These are phyloP conservation scores for Bostrychus sinensis DNA, from an alignment of 2,113 vertebrate genomes.

Conservation along the genomic window DNA sequence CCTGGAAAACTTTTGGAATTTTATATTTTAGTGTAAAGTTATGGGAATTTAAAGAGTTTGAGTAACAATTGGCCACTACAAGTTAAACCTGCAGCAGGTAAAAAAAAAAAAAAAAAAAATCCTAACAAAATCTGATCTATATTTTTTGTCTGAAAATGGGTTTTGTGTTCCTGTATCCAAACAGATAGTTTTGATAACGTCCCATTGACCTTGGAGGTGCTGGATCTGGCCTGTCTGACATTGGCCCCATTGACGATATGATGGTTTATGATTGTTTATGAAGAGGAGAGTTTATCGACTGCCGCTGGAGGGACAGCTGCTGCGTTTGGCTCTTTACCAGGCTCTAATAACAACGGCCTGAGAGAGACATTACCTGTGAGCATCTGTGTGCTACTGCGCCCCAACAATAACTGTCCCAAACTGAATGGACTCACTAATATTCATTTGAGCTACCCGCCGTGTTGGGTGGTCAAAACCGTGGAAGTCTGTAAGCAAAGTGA, in stretches of 20 bases:
- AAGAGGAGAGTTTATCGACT: slow-evolving; percentile 74
- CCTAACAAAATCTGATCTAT: no score
- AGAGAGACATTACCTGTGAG: slow-evolving; percentile 77
- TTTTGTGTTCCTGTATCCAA: background rate
- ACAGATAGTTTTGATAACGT: slow-evolving; percentile 1
- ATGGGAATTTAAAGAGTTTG: no score
- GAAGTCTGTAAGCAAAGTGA: background rate
- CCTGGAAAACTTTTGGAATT: no score
- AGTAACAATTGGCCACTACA: no score
- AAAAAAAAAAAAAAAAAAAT: no score
- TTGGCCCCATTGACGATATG: slow-evolving; percentile 72
- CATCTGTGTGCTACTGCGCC: slow-evolving; percentile 63
- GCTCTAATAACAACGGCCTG: slow-evolving; percentile 64
- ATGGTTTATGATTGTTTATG: slow-evolving; percentile 75
- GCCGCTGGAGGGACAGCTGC: slow-evolving; percentile 78
- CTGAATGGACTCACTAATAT: slow-evolving; percentile 47
- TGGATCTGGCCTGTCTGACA: slow-evolving; percentile 71
- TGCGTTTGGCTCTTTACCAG: slow-evolving; percentile 77
- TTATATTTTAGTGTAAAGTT: no score
- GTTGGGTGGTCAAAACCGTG: background rate
- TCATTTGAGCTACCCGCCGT: slow-evolving; percentile 35
- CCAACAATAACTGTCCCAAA: slow-evolving; percentile 51
- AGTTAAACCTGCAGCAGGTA: no score
- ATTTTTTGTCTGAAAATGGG: no score
- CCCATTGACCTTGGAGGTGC: slow-evolving; percentile 66